These are phyloP conservation scores for Bombylius discolor DNA, from an alignment of 2,888 invertebrate genomes.

Conservation along the genomic window DNA sequence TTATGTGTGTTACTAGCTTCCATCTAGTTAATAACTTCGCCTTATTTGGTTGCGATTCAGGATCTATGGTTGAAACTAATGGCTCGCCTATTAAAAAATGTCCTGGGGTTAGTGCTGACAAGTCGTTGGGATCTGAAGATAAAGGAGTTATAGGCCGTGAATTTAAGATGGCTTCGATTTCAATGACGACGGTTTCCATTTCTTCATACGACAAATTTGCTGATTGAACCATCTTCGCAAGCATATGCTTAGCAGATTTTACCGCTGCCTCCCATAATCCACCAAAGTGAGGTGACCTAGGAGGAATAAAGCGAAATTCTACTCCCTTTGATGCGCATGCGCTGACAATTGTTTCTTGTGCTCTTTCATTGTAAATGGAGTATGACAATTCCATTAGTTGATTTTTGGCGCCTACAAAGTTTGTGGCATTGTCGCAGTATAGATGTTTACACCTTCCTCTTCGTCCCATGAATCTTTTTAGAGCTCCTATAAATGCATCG, in stretches of 20 bases:
- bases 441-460: constrained; percentile 4
- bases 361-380: not conserved
- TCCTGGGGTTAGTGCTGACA: not conserved
- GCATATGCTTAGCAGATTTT: not conserved
- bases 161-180: not conserved
- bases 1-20: not conserved
- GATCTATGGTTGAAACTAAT: not conserved
- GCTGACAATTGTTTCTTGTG: not conserved
- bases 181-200: not conserved
- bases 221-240: not conserved
- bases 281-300: not conserved
- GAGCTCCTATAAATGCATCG: constrained; percentile 12
- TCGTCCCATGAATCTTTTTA: constrained; percentile 9
- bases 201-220: not conserved
- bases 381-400: not conserved
- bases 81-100: not conserved
- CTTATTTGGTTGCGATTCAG: too few relatives aligned
- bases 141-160: not conserved
- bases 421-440: constrained; percentile 3
- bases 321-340: not conserved
- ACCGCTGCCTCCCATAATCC: not conserved
- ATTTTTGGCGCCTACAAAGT: constrained; percentile 8
- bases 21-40: not conserved
- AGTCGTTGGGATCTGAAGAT: not conserved
- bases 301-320: not conserved